Evolutionary conservation across 2,797 vertebrate genomes (phyloP).

Genomic region (Enteromius anoplus): DNA sequence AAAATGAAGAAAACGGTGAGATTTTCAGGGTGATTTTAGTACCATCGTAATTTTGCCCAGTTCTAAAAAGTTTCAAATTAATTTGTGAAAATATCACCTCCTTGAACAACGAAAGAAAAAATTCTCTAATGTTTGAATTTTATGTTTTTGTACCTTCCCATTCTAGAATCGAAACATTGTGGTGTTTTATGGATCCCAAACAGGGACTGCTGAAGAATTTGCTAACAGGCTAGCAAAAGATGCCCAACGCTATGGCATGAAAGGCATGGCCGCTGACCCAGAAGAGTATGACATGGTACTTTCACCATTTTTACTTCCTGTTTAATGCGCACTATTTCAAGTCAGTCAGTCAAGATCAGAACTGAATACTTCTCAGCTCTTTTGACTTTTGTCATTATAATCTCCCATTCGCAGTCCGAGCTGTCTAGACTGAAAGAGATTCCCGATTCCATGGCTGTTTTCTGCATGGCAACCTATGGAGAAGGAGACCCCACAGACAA

Average conservation of each 20-base stretch:
- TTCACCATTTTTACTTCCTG: background rate
- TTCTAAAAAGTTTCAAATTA: background rate
- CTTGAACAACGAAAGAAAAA: background rate
- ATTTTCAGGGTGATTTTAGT: slow-evolving; percentile 1
- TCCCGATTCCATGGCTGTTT: slow-evolving; percentile 80
- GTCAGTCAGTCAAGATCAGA: background rate
- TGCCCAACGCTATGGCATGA: slow-evolving; percentile 82
- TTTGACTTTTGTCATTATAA: background rate
- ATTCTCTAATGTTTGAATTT: background rate
- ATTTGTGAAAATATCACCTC: background rate
- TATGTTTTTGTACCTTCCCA: background rate
- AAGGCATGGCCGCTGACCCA: slow-evolving; percentile 83
- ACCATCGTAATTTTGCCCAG: background rate
- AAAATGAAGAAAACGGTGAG: slow-evolving; percentile 91
- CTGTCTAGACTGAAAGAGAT: slow-evolving; percentile 80
- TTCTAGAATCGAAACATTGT: slow-evolving; percentile 79
- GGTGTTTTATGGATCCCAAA: slow-evolving; percentile 88
- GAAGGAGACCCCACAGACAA: slow-evolving; percentile 87
- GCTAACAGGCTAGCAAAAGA: slow-evolving; percentile 84
- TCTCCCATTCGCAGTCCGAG: slow-evolving; percentile 71
- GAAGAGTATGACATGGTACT: slow-evolving; percentile 87
- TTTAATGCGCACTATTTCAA: background rate
- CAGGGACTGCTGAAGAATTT: slow-evolving; percentile 86
- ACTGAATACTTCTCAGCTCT: background rate
- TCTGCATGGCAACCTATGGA: slow-evolving; percentile 88